These are phyloP conservation scores for Myripristis murdjan DNA, from an alignment of 2,797 vertebrate species.

Conservation along the genomic window DNA sequence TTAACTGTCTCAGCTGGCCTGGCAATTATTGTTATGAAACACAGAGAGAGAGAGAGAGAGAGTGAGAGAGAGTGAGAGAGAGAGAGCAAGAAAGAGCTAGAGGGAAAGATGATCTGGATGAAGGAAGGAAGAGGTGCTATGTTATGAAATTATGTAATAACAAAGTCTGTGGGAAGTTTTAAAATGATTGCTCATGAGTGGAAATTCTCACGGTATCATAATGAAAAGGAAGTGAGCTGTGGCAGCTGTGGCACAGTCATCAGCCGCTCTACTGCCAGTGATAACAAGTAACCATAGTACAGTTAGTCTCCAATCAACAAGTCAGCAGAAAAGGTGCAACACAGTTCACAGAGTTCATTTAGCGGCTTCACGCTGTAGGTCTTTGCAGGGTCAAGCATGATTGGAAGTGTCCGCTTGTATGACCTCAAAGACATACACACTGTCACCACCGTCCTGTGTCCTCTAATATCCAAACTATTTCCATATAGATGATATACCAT, in stretches of 20 bases:
- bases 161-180: slow-evolving; percentile 62
- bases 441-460: not conserved
- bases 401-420: too few relatives aligned
- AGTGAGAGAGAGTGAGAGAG: slow-evolving; percentile 23
- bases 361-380: slow-evolving; percentile 10
- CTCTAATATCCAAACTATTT: not conserved
- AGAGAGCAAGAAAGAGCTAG: too few relatives aligned
- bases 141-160: slow-evolving; percentile 62
- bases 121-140: slow-evolving; percentile 63
- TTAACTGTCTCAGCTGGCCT: slow-evolving; percentile 70
- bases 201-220: slow-evolving; percentile 57
- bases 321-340: slow-evolving; percentile 28
- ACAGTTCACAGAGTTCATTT: slow-evolving; percentile 28
- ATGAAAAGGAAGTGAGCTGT: slow-evolving; percentile 45
- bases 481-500: too few relatives aligned
- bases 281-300: slow-evolving; percentile 35
- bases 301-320: slow-evolving; percentile 61
- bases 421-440: not conserved
- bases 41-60: slow-evolving; percentile 15
- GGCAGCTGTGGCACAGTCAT: slow-evolving; percentile 31
- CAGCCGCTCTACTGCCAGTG: slow-evolving; percentile 46
- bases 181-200: slow-evolving; percentile 48
- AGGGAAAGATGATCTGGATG: slow-evolving; percentile 53
- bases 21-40: slow-evolving; percentile 72
- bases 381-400: slow-evolving; percentile 24